phyloP scores from a whole-genome alignment of 2,797 vertebrate genomes.

The Pachyuromys duprasi region DNA sequence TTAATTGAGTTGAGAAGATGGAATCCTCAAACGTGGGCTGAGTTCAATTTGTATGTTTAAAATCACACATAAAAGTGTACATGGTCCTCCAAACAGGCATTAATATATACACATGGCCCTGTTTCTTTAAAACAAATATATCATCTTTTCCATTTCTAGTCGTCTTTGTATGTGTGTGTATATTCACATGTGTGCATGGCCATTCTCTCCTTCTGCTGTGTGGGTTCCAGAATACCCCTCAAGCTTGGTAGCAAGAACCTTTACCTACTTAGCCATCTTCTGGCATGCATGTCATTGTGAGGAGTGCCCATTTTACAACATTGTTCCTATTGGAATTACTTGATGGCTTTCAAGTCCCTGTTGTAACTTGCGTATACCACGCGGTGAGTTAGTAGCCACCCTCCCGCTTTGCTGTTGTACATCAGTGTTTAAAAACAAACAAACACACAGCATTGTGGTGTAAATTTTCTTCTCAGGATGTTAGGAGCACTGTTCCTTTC shows the following conservation, averaged over 20 bases:
- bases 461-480: not conserved
- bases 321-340: not conserved
- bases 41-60: not conserved
- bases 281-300: no score
- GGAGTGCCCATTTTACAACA: not conserved
- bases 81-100: not conserved
- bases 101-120: not conserved
- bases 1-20: not conserved
- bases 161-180: rapidly evolving
- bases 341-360: not conserved
- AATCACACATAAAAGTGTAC: not conserved
- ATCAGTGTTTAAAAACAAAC: conserved; percentile 43
- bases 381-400: not conserved
- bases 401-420: not conserved
- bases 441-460: no score
- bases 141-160: not conserved
- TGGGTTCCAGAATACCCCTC: not conserved
- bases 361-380: conserved; percentile 32
- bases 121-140: not conserved
- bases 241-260: not conserved
- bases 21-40: not conserved
- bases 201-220: not conserved
- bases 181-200: not conserved
- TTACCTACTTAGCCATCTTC: not conserved
- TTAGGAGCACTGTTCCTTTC: not conserved